Conservation (phyloP, 1,140 invertebrate species). For the Stenopsyche tienmushanensis region DNA sequence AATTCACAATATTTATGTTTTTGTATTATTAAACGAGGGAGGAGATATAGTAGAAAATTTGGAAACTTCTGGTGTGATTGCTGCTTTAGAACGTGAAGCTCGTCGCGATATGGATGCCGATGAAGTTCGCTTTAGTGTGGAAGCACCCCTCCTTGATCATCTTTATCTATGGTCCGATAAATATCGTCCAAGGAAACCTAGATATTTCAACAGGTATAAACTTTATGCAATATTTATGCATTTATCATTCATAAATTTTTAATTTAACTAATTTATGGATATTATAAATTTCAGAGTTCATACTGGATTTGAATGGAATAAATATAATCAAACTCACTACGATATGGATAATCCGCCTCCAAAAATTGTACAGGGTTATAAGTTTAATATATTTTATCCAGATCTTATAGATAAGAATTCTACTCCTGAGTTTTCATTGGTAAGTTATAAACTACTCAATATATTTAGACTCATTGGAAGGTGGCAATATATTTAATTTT, state of each 20-base stretch:
- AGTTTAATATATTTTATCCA: constrained; percentile 99
- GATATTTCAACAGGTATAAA: constrained; percentile 86
- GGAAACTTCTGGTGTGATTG: constrained; percentile 57
- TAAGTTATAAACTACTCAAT: constrained; percentile 51
- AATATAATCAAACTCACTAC: constrained; percentile 99
- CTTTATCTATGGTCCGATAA: constrained; percentile 97
- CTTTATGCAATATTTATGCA: too few relatives aligned
- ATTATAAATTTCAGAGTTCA: constrained; percentile 64
- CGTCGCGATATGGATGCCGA: constrained; percentile 86
- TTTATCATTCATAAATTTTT: too few relatives aligned
- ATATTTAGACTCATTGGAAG: too few relatives aligned
- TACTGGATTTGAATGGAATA: constrained; percentile 99
- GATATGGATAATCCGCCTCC: constrained; percentile 99
- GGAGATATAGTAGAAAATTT: constrained; percentile 12
- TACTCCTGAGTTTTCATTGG: constrained; percentile 92
- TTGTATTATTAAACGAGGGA: constrained; percentile 2
- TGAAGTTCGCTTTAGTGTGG: constrained; percentile 91
- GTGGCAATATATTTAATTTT: not conserved
- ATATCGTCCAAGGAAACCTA: constrained; percentile 93
- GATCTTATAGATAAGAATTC: constrained; percentile 95
- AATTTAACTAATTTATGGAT: not conserved
- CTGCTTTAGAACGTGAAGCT: constrained; percentile 74
- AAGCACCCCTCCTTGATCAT: constrained; percentile 81
- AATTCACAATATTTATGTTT: constrained; percentile 6
- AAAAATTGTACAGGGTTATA: constrained; percentile 99